Percentiles rank a stretch among this genome's conserved stretches.
These are phyloP conservation scores for Erpobdella octoculata DNA, from an alignment of 2,888 invertebrate species.

Conservation along the genomic window DNA sequence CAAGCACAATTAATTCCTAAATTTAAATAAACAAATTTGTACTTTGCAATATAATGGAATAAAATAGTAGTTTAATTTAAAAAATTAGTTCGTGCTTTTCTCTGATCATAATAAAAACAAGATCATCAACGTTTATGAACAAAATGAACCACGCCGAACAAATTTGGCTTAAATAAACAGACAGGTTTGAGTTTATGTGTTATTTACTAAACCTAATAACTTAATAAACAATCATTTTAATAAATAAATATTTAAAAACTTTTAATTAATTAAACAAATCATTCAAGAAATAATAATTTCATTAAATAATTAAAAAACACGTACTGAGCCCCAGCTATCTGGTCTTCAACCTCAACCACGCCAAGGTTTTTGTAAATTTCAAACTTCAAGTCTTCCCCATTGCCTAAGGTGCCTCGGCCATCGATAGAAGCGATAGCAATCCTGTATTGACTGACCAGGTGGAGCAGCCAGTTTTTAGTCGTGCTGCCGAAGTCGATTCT, in stretches of 20 bases:
- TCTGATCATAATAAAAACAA: too few relatives aligned
- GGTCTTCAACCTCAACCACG: slow-evolving; percentile 86
- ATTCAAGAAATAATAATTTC: not conserved
- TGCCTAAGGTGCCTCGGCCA: slow-evolving; percentile 76
- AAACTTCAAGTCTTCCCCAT: slow-evolving; percentile 75
- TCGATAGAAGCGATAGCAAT: slow-evolving; percentile 86
- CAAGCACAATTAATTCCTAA: not conserved
- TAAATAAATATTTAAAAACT: not conserved
- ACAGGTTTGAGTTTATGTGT: too few relatives aligned
- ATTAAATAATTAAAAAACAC: slow-evolving; percentile 20
- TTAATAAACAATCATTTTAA: not conserved
- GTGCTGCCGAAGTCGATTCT: slow-evolving; percentile 59
- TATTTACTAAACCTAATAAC: too few relatives aligned
- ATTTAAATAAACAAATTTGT: too few relatives aligned
- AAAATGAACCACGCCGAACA: too few relatives aligned
- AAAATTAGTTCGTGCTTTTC: too few relatives aligned
- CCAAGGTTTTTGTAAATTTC: slow-evolving; percentile 80
- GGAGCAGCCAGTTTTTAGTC: slow-evolving; percentile 74
- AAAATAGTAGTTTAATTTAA: too few relatives aligned
- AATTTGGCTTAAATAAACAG: too few relatives aligned
- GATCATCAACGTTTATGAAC: not conserved
- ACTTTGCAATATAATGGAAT: too few relatives aligned
- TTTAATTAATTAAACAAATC: not conserved
- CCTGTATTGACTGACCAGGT: slow-evolving; percentile 75
- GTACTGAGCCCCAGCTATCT: slow-evolving; percentile 66